Base-by-base conservation (phyloP, 2,797 vertebrate species). In the Phrynocephalus guinanensis region DNA sequence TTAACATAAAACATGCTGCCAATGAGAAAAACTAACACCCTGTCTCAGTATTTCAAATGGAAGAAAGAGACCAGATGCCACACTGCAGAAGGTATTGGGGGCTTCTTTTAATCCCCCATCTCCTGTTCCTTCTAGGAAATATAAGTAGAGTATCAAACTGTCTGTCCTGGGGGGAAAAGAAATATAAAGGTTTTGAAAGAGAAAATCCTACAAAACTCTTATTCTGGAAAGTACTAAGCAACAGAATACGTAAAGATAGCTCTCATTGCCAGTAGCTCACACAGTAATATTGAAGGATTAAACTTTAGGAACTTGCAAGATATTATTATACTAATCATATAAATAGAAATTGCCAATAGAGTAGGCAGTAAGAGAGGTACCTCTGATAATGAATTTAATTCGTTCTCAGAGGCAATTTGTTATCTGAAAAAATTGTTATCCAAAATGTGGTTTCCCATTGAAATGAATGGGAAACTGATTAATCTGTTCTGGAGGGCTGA, bases 231-330 rank as follows among this genome's bases (percentile, higher is more conserved):
- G 44, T 28, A 80, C 52, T 33, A 67, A 70, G n/a, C 33, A 79
- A 3, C 33, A 79, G 33, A 28, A 15, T 67, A 60, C 77, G 38
- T 81, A 82, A 81, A 75, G 60, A 75, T 48, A 81, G 68, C 26
- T 63, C 44, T 22, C 73, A 28, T 24, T 82, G 85, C 28, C 79
- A 82, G 38, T 10, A 75, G 56, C 4, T 81, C 26, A 52, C 33
- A 38, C 68, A 50, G 26, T 87, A 68, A 86, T 68, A 86, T 11
- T 73, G 70, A 9, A 87, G 24, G 78, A 77, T 87, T 84, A 84
- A 50, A 78, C 3, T 63, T 66, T 38, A 79, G 68, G 38, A 72
- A 52, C 4, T 28, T 38, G 68, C 15, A 15, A 84, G 15, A 22
- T 82, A 81, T 87, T 70, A 30, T 79, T 70, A 81, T 30, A 60